These are phyloP conservation scores for Rutilus rutilus DNA, from an alignment of 2,113 vertebrate genomes.

Conservation along the genomic window DNA sequence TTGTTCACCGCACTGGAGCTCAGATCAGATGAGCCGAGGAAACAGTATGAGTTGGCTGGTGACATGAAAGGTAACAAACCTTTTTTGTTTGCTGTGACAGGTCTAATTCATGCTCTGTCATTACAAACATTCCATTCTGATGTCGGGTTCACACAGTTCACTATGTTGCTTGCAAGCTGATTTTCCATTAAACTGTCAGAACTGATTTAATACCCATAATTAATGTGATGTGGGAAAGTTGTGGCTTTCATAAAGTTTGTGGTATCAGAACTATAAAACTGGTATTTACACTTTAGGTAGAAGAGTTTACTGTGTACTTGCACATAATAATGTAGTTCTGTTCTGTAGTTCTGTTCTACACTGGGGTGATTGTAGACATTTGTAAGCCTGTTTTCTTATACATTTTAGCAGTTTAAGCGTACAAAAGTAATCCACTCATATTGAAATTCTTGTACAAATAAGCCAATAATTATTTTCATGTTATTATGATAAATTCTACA, in stretches of 20 bases:
- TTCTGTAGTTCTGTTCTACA: background rate
- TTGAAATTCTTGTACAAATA: too few species aligned
- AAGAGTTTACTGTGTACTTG: background rate
- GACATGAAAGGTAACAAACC: slow-evolving; percentile 86
- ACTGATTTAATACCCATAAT: background rate
- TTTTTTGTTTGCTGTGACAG: background rate
- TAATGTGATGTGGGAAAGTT: background rate
- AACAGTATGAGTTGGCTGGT: slow-evolving; percentile 86
- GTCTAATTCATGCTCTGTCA: background rate
- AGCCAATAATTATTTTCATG: too few species aligned
- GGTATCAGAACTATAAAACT: background rate
- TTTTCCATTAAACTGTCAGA: background rate
- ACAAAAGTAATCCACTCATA: background rate
- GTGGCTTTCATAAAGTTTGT: background rate
- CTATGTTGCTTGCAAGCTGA: background rate
- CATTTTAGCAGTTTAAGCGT: background rate
- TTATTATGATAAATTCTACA: background rate
- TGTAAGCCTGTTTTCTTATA: background rate
- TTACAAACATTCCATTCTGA: slow-evolving; percentile 3
- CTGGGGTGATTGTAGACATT: background rate
- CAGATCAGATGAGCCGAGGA: slow-evolving; percentile 84
- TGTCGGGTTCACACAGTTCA: background rate
- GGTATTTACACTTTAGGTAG: background rate
- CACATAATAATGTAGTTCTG: background rate
- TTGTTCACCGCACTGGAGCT: slow-evolving; percentile 88